Conservation (phyloP, 2,113 vertebrate species). For the Sitta europaea region DNA sequence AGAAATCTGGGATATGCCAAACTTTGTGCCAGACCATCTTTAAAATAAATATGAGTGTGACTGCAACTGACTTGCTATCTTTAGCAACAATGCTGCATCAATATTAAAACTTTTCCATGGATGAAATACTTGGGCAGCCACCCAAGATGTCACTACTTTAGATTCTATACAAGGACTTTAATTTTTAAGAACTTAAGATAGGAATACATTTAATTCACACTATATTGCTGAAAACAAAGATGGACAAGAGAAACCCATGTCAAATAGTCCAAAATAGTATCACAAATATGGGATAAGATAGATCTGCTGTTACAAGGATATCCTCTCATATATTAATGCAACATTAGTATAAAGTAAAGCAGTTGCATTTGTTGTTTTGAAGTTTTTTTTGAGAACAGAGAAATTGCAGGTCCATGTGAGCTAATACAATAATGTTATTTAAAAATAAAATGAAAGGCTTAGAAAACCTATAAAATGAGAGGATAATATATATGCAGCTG, state of each 20-base stretch:
- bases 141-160: conserved; percentile 24
- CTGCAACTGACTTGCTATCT: conserved; percentile 39
- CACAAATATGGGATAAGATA: neutral
- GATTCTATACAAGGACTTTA: conserved; percentile 23
- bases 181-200: conserved; percentile 33
- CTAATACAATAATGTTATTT: conserved; percentile 10
- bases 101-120: conserved; percentile 56
- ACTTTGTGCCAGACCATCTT: neutral
- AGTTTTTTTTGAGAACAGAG: neutral
- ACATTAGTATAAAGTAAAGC: neutral
- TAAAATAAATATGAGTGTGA: neutral
- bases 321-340: neutral
- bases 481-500: conserved; percentile 10
- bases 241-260: neutral
- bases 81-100: conserved; percentile 56
- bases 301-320: neutral
- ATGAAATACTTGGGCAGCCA: conserved; percentile 60
- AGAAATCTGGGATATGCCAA: neutral
- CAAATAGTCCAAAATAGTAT: neutral
- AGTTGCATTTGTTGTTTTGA: neutral
- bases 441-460: conserved; percentile 29
- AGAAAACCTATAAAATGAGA: conserved; percentile 6
- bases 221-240: conserved; percentile 51
- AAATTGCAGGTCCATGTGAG: neutral
- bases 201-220: conserved; percentile 31